A percentile compares a stretch with the other conserved stretches of the same genome.
Evolutionary conservation across 2,797 vertebrate genomes (phyloP).

Genomic region (Nyctalus aviator): DNA sequence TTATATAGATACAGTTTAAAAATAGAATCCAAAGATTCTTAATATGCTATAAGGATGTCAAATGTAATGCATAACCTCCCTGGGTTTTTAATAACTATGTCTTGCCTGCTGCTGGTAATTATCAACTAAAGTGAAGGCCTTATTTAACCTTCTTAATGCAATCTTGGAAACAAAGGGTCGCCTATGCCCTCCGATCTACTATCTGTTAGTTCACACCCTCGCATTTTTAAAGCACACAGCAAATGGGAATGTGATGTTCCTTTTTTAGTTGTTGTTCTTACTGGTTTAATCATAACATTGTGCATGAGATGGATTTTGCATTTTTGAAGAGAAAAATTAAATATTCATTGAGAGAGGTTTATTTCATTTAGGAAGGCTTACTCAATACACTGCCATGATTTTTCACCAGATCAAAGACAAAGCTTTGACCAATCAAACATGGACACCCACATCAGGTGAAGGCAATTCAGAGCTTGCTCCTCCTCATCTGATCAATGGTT

Average conservation of each 20-base stretch:
- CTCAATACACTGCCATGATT: neutral
- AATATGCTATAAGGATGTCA: neutral
- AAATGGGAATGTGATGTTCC: neutral
- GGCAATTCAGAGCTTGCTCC: neutral
- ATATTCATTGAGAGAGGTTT: conserved; percentile 23
- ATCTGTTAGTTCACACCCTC: neutral
- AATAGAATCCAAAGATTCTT: neutral
- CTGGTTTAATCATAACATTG: conserved; percentile 27
- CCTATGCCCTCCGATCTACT: neutral
- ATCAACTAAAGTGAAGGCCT: conserved; percentile 1
- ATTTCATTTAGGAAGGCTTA: conserved; percentile 30
- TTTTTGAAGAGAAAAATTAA: conserved; percentile 44
- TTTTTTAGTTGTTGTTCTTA: neutral
- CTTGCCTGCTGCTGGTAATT: neutral
- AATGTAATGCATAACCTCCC: neutral
- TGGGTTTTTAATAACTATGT: conserved; percentile 34
- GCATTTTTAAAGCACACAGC: neutral
- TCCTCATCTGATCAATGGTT: neutral
- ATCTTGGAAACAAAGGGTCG: neutral
- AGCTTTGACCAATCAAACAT: neutral
- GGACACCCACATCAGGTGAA: neutral
- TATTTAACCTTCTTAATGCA: neutral
- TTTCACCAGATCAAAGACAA: conserved; percentile 11
- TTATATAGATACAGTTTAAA: neutral
- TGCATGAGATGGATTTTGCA: neutral